phyloP scores from a whole-genome alignment of 2,888 invertebrate species.

The Stenodema calcarata region DNA sequence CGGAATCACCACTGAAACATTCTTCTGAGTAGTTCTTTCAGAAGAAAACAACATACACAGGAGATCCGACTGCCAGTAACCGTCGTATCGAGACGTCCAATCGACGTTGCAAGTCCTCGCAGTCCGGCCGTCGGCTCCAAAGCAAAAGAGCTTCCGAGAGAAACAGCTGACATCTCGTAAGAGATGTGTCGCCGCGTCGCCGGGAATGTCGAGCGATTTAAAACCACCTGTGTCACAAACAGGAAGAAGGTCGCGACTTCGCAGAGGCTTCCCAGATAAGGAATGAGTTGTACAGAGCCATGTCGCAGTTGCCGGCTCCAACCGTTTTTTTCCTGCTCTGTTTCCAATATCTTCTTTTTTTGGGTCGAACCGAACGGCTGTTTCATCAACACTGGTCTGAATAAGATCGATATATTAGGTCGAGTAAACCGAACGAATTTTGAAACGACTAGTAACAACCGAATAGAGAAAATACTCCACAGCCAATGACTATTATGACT shows the following conservation, averaged over 20 bases:
- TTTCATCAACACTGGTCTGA: not conserved
- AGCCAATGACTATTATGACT: too few species aligned
- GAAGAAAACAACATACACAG: too few species aligned
- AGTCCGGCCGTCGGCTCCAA: not conserved
- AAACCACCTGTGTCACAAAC: slow-evolving; percentile 30
- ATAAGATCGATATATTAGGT: not conserved
- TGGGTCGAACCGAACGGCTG: not conserved
- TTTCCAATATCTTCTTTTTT: not conserved
- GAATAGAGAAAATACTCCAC: too few species aligned
- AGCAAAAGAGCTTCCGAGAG: not conserved
- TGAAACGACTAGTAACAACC: too few species aligned
- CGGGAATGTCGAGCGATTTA: slow-evolving; percentile 39
- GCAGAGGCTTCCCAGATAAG: slow-evolving; percentile 12
- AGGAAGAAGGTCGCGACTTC: slow-evolving; percentile 14
- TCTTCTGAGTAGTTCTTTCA: too few species aligned
- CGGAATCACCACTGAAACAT: too few species aligned
- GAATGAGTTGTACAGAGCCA: slow-evolving; percentile 22
- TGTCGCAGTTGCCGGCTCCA: slow-evolving; percentile 19
- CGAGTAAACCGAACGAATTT: not conserved
- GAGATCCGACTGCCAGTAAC: not conserved
- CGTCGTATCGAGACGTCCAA: not conserved
- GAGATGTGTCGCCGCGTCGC: slow-evolving; percentile 23
- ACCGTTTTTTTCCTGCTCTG: not conserved
- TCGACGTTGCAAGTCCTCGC: not conserved
- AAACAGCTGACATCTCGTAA: slow-evolving; percentile 35